Evolutionary conservation across 1,140 invertebrate species (phyloP), one percentile per base, ranked within the genome.

Genomic region (Tetranychus cinnabarinus): DNA sequence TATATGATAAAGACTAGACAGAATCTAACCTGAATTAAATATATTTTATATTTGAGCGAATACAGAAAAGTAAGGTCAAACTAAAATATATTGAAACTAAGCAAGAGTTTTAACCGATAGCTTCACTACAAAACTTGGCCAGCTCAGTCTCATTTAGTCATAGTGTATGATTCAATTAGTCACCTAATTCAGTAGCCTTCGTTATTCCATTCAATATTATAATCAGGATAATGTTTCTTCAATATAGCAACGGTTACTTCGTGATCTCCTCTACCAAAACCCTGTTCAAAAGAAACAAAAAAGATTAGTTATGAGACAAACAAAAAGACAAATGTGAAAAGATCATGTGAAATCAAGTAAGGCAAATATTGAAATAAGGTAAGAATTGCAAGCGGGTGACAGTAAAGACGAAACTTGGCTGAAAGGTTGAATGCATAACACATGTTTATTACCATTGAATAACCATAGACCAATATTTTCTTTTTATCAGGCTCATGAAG

Each of bases 401-500:
- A 42, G 10, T 5, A 42, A 42, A 42, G 10, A 42, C 10, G 5
- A 42, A 42, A 42, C 10, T 42, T 15, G 48, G 48, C 6, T 10
- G 5, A 50, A 50, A 6, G 15, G 6, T 10, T n/a, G 23, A 50
- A 10, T 31, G 23, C 15, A 10, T 50, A n/a, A 6, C 2, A 52
- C 7, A 52, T 4, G 1, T 6, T 31, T 31, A 8, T 52, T 52
- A 52, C 50, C 46, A 62, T 50, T 33, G 61, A 62, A 62, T 62
- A 62, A 1, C 61, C 61, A 36, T 46, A 62, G 7, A 62, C 61
- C 13, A 52, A 31, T 31, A 62, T 59, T 12, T 46, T 55, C 35
- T 62, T 46, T n/a, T 62, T 46, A 23, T 62, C 47, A 1, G 61
- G 54, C 3, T 62, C 56, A 48, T 62, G 61, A 3, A 52, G 15